A percentile compares a stretch with the other conserved stretches of the same genome.
phyloP scores from a whole-genome alignment of 2,888 invertebrate genomes.

The Caenorhabditis zanzibari region DNA sequence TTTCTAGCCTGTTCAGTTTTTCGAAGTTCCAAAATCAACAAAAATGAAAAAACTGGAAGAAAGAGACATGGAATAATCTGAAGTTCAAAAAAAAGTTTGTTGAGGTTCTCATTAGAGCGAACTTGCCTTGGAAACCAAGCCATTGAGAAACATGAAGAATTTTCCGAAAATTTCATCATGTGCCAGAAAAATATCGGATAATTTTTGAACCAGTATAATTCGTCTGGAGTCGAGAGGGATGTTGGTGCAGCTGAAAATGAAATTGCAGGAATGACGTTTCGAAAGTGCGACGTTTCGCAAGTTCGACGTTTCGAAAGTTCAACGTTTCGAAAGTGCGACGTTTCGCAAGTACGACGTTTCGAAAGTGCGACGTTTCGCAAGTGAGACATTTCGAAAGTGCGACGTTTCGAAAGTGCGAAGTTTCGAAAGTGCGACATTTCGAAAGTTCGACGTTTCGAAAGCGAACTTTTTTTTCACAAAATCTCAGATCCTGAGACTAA shows the following conservation, averaged over 20 bases:
- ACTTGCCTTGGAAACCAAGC: background rate
- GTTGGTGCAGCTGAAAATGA: background rate
- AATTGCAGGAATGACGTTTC: no score
- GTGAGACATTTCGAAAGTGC: no score
- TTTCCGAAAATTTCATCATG: background rate
- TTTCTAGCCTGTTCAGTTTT: background rate
- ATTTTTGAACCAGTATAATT: background rate
- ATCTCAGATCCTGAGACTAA: no score
- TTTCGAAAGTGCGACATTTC: no score
- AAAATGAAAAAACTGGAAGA: slow-evolving; percentile 13
- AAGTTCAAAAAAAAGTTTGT: background rate
- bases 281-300: no score
- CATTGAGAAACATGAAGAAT: background rate
- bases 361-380: no score
- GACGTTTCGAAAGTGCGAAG: no score
- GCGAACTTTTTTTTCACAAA: no score
- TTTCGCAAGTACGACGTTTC: no score
- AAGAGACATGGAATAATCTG: slow-evolving; percentile 25
- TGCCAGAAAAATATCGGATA: background rate
- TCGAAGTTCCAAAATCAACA: slow-evolving; percentile 8
- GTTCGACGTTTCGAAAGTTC: no score
- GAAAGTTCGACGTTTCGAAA: no score
- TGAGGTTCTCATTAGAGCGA: background rate
- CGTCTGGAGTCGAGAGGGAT: background rate
- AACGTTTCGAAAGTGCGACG: no score